phyloP scores from a whole-genome alignment of 2,113 vertebrate species.

The Philantomba maxwellii region DNA sequence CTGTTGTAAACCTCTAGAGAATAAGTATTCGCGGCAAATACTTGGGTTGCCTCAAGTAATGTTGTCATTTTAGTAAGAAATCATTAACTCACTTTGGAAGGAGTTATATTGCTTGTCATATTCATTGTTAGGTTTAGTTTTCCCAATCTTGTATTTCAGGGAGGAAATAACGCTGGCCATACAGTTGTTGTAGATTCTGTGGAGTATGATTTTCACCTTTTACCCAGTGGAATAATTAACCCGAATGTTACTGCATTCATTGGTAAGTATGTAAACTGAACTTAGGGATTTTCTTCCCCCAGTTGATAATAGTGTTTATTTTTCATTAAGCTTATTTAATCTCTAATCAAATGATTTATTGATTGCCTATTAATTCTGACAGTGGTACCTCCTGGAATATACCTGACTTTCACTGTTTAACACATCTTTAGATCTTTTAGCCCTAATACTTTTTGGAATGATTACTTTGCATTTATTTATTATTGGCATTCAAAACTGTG shows the following conservation, averaged over 20 bases:
- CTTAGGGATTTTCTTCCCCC: background rate
- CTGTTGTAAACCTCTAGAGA: background rate
- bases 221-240: slow-evolving; percentile 99
- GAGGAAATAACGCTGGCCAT: slow-evolving; percentile 98
- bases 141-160: slow-evolving; percentile 76
- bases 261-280: slow-evolving; percentile 82
- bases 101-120: background rate
- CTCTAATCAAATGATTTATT: background rate
- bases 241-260: slow-evolving; percentile 97
- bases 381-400: background rate
- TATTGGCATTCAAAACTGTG: background rate
- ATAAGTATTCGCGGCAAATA: background rate
- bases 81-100: background rate
- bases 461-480: background rate
- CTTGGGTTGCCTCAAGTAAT: background rate
- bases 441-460: background rate
- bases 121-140: slow-evolving; percentile 1
- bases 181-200: slow-evolving; percentile 98
- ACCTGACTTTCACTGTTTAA: background rate
- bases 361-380: background rate
- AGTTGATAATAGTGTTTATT: background rate
- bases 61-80: background rate
- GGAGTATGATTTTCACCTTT: slow-evolving; percentile 98
- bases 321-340: background rate
- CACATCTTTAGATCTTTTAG: background rate